Base-by-base conservation (phyloP, 2,888 invertebrate genomes). In the Argyresthia goedartella region DNA sequence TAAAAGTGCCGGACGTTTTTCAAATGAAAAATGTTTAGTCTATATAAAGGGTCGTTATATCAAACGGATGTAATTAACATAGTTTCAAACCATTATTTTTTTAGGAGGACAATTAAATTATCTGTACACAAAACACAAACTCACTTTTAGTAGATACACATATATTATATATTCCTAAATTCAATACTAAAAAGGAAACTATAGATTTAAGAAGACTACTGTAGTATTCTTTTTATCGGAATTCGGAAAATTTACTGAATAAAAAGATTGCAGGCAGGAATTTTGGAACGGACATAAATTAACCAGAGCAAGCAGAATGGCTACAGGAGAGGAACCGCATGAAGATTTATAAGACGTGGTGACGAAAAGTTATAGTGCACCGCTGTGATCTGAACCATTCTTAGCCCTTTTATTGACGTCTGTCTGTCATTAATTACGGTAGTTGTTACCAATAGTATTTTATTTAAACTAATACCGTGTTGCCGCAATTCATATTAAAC, bases 341-440 rank as follows among this genome's bases (percentile, higher is more conserved):
- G 58, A 62, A 65, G 65, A 67, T 67, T 68, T 69, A 67, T 68
- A 63, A 59, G 60, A 57, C 57, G 57, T 56, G 59, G 60, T 55
- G 59, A 55, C 56, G 58, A 61, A 59, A 60, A 59, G 57, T 57
- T 49, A 47, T 6, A 25, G 25, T 25, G 25, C 52, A 51, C 57
- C 51, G 55, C 57, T 55, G 58, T 56, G 56, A 48, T 53, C 55
- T 56, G 56, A 48, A 54, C 55, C 53, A 58, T 59, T 59, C 55
- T 56, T 57, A 53, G 51, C 56, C 55, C 54, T 59, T 57, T 55
- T 56, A 61, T 59, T 56, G 60, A 61, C 56, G 55, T 53, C 54
- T 52, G 49, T 49, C 36, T 14, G 14, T 33, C 25, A 25, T 4
- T 2, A 25, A 25, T 25, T 25, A 25, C 25, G 25, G 25, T 25